Conservation (phyloP, 2,888 invertebrate genomes). For the Acanthosepion lycidas region DNA sequence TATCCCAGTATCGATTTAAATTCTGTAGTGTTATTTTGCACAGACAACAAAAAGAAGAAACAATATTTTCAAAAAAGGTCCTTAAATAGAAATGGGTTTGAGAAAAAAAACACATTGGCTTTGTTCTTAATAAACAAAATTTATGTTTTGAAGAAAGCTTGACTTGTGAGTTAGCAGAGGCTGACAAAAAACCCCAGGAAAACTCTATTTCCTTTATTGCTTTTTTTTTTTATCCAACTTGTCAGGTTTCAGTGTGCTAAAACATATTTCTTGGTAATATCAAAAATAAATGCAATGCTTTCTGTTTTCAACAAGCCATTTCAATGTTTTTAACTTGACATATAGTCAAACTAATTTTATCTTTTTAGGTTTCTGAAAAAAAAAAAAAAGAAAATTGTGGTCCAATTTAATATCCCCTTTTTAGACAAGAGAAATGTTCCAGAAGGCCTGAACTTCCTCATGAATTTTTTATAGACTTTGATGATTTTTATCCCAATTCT, state of each 20-base stretch:
- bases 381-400: no score
- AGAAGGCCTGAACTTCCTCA: no score
- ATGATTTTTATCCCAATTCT: no score
- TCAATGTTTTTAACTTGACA: no score
- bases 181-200: no score
- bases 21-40: neutral
- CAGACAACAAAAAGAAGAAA: neutral
- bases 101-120: neutral
- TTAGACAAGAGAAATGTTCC: no score
- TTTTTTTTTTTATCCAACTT: neutral
- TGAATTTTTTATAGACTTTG: no score
- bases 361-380: no score
- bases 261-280: neutral
- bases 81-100: neutral
- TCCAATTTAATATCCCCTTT: no score
- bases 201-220: no score
- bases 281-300: neutral
- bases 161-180: neutral
- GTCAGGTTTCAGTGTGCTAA: neutral
- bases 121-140: neutral
- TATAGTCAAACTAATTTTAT: no score
- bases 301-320: no score
- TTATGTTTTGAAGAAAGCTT: neutral
- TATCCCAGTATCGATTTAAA: neutral
- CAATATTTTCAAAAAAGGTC: neutral